These are phyloP conservation scores for Alloplasta piceator DNA, from an alignment of 2,888 invertebrate species.

Conservation along the genomic window DNA sequence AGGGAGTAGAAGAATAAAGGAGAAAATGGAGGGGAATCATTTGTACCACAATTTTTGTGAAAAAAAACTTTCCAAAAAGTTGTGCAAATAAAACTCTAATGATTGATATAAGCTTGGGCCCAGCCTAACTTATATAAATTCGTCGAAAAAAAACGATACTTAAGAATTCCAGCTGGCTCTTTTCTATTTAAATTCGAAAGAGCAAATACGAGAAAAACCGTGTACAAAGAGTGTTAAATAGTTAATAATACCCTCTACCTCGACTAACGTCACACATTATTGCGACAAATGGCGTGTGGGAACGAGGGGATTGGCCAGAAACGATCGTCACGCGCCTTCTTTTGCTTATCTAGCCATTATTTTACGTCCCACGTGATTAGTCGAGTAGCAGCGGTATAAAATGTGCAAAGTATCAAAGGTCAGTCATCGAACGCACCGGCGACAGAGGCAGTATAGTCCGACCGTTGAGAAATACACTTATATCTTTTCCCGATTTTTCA, in stretches of 20 bases:
- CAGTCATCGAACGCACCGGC: conserved; percentile 43
- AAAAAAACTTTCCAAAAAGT: too few species aligned
- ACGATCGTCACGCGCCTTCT: conserved; percentile 43
- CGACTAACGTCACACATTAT: conserved; percentile 14
- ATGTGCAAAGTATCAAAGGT: conserved; percentile 60
- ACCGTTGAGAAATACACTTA: conserved; percentile 28
- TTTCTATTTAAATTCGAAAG: background rate
- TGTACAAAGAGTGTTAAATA: background rate
- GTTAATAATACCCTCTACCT: background rate
- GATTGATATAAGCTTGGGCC: too few species aligned
- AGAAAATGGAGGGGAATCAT: too few species aligned
- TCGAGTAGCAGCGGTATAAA: conserved; percentile 30
- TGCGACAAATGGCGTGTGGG: conserved; percentile 16
- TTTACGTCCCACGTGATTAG: conserved; percentile 49
- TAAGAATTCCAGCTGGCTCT: too few species aligned
- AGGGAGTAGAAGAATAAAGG: too few species aligned
- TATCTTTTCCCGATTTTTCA: conserved; percentile 9
- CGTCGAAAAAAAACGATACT: too few species aligned
- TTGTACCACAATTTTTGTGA: too few species aligned
- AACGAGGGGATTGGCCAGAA: conserved; percentile 36
- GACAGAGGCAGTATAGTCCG: conserved; percentile 10
- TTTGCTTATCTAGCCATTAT: conserved; percentile 59
- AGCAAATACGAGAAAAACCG: background rate
- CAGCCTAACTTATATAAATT: too few species aligned
- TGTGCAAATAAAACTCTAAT: too few species aligned